These are phyloP conservation scores for Vanessa cardui DNA, from an alignment of 2,888 invertebrate genomes.

Conservation along the genomic window DNA sequence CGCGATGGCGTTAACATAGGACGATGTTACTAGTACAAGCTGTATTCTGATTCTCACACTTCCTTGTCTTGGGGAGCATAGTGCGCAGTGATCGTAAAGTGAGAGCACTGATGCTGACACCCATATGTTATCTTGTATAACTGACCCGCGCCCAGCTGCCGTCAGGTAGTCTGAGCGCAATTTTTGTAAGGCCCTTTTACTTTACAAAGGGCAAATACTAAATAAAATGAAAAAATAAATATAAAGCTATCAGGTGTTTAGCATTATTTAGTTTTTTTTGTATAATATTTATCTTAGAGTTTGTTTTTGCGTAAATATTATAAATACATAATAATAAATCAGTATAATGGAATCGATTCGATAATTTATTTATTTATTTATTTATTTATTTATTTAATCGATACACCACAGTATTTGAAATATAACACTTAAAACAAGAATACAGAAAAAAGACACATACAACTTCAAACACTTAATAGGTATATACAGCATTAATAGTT, in stretches of 20 bases:
- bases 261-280: neutral
- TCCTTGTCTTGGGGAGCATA: slow-evolving; percentile 95
- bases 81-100: slow-evolving; percentile 93
- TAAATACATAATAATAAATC: too few relatives aligned
- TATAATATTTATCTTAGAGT: too few relatives aligned
- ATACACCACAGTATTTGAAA: too few relatives aligned
- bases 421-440: too few relatives aligned
- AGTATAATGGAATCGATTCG: too few relatives aligned
- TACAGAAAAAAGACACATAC: too few relatives aligned
- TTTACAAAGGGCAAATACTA: slow-evolving; percentile 73
- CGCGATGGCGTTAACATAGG: slow-evolving; percentile 52
- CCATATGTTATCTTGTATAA: slow-evolving; percentile 73
- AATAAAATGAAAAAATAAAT: too few relatives aligned
- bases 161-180: slow-evolving; percentile 85
- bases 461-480: too few relatives aligned
- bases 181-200: slow-evolving; percentile 90
- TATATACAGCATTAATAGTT: too few relatives aligned
- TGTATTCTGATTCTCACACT: slow-evolving; percentile 47
- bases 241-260: neutral
- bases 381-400: too few relatives aligned
- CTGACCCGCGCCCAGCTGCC: slow-evolving; percentile 83
- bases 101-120: slow-evolving; percentile 94
- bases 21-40: slow-evolving; percentile 24
- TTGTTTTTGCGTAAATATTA: too few relatives aligned
- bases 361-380: too few relatives aligned